Evolutionary conservation across 2,797 vertebrate species (phyloP), one percentile per base, ranked within the genome.

Genomic region (Aeoliscus strigatus): DNA sequence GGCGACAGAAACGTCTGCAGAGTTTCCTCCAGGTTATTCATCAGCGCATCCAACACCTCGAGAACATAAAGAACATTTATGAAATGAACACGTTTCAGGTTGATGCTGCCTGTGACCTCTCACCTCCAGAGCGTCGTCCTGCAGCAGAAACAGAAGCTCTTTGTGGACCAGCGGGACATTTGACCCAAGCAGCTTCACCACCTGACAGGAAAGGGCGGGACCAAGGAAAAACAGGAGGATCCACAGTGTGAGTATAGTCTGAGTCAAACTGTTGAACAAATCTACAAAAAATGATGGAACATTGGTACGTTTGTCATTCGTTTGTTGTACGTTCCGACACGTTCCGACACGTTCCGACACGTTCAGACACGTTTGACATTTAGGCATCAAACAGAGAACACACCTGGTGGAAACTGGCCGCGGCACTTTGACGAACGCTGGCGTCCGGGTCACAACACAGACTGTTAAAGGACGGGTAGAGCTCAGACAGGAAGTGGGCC

Each of bases 71-170:
- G n/a, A n/a, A n/a, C n/a, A n/a, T n/a, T n/a, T n/a, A n/a, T n/a
- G n/a, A n/a, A n/a, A n/a, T n/a, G n/a, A n/a, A n/a, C n/a, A n/a
- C n/a, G n/a, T n/a, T n/a, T n/a, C 3, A 23, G 21, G 21, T 23
- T 8, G 8, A 28, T 28, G 23, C 2, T 1, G 10, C 3, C 24
- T 23, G 9, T 1, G 2, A 15, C 14, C 13, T 47, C 77, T 90
- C 86, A 96, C 94, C 92, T 96, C 93, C 71, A 96, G 70, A 53
- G 92, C 90, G 21, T 95, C 91, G 43, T 97, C 94, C 66, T 96
- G 92, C 73, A 97, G 87, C 11, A 97, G 77, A 2, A 87, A 65
- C 64, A 97, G 80, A 53, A 96, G 81, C 77, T 96, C 93, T 82
- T 94, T 94, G 79, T 94, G 91, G 78, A 94, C 86, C 56, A 92